phyloP scores from a whole-genome alignment of 2,797 vertebrate species.

The Nyctalus aviator region DNA sequence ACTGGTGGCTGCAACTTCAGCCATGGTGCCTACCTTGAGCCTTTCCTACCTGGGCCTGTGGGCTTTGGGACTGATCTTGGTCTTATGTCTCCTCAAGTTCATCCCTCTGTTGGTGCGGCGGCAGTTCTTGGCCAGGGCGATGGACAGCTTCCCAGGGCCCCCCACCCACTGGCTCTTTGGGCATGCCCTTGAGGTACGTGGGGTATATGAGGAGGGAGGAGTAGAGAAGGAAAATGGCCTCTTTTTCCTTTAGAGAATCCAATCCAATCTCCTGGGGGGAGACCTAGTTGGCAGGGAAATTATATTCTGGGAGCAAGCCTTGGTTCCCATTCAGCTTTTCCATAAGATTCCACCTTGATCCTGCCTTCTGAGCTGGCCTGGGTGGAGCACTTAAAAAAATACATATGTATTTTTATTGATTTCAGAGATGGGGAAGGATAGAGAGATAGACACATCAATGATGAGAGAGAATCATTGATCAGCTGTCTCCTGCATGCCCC shows the following conservation, averaged over 20 bases:
- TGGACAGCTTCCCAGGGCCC: constrained; percentile 85
- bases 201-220: too few relatives aligned
- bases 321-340: neutral
- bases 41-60: constrained; percentile 79
- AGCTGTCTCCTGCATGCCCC: too few relatives aligned
- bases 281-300: neutral
- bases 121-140: constrained; percentile 79
- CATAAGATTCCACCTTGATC: rapidly evolving
- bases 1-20: neutral
- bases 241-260: neutral
- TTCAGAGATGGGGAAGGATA: too few relatives aligned
- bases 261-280: neutral
- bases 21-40: constrained; percentile 72
- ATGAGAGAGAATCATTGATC: too few relatives aligned
- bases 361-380: neutral
- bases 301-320: neutral
- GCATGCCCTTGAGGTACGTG: constrained; percentile 84
- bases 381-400: too few relatives aligned
- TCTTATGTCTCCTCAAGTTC: constrained; percentile 82
- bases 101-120: constrained; percentile 81
- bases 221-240: neutral
- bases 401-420: too few relatives aligned
- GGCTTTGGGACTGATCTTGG: constrained; percentile 83
- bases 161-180: constrained; percentile 87
- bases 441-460: too few relatives aligned